Conservation (phyloP, 2,888 invertebrate genomes). For the Junonia oenone region DNA sequence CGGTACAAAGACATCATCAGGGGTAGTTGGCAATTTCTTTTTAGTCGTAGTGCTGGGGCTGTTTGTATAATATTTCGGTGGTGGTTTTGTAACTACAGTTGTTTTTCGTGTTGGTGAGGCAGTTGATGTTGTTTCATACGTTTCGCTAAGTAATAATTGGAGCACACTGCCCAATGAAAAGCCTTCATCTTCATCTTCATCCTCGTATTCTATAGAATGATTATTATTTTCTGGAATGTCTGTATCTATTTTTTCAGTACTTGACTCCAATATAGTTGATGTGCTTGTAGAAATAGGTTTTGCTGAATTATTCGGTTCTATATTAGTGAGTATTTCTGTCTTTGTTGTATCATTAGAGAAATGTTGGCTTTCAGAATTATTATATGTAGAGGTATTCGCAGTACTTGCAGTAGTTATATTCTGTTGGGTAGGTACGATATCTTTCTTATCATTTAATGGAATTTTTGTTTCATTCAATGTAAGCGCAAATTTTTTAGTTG, state of each 20-base stretch:
- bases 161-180: constrained; percentile 82
- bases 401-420: background rate
- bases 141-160: constrained; percentile 79
- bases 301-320: constrained; percentile 19
- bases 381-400: background rate
- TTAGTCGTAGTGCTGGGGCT: constrained; percentile 28
- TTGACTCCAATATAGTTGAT: background rate
- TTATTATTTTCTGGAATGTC: constrained; percentile 29
- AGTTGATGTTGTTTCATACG: constrained; percentile 58
- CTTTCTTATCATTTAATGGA: constrained; percentile 15
- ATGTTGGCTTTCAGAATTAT: background rate
- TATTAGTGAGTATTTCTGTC: constrained; percentile 12
- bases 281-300: constrained; percentile 21
- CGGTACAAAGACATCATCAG: constrained; percentile 46
- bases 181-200: constrained; percentile 64
- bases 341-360: constrained; percentile 3
- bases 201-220: constrained; percentile 54
- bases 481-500: constrained; percentile 30
- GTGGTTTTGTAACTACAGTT: constrained; percentile 24
- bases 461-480: constrained; percentile 24
- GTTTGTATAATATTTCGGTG: constrained; percentile 14
- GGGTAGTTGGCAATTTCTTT: constrained; percentile 28
- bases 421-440: constrained; percentile 2
- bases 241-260: constrained; percentile 4
- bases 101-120: constrained; percentile 32